Percentiles rank a stretch among this genome's conserved stretches.
Conservation (phyloP, 2,113 vertebrate species). For the Vireo altiloquus region DNA sequence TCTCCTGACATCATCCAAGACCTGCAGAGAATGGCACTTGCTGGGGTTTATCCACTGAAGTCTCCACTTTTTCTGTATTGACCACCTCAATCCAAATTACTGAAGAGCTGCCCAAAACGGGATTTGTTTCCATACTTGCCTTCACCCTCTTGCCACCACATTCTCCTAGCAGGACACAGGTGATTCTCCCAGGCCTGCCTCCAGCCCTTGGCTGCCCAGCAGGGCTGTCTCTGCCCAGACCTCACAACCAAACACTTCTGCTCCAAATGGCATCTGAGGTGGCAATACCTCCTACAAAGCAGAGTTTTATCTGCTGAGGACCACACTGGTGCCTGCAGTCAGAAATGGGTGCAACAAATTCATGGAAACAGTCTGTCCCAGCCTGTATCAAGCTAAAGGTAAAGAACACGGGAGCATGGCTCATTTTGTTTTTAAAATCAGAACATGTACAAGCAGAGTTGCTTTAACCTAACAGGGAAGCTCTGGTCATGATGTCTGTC, state of each 20-base stretch:
- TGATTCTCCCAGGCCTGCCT: not conserved
- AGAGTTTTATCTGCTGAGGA: not conserved
- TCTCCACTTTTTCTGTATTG: not conserved
- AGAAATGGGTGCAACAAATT: not conserved
- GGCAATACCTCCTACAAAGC: not conserved
- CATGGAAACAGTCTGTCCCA: not conserved
- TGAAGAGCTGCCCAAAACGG: not conserved
- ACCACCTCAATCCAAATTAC: not conserved
- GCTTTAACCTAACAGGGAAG: not conserved
- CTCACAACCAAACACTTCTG: not conserved
- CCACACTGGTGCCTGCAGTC: not conserved
- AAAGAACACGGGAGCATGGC: not conserved
- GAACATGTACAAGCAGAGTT: not conserved
- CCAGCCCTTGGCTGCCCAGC: not conserved
- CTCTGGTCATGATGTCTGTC: not conserved
- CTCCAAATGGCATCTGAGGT: fast-evolving
- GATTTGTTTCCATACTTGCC: not conserved
- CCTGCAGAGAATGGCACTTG: not conserved
- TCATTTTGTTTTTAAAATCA: not conserved
- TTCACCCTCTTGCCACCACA: not conserved
- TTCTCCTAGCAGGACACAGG: not conserved
- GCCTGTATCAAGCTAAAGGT: not conserved
- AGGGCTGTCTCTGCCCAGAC: not conserved
- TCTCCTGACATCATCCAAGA: not conserved
- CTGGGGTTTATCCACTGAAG: not conserved